These are phyloP conservation scores for Bergia puertoricense DNA, from an alignment of 92 coral and sea anemone genomes.

Conservation along the genomic window DNA sequence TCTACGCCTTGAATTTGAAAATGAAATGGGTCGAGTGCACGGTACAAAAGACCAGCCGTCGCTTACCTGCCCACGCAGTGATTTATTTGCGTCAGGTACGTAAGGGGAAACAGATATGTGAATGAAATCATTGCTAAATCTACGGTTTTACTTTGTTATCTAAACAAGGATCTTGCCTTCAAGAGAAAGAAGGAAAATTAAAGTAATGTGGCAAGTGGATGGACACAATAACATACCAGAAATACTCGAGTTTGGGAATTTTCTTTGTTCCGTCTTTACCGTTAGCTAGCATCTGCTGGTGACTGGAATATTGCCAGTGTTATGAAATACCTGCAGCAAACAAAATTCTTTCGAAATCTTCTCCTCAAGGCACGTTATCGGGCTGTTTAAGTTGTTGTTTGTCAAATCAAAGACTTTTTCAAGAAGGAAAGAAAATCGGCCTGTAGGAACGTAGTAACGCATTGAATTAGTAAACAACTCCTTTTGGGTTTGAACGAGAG, in stretches of 20 bases:
- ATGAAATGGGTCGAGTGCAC: not conserved
- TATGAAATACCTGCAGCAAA: not conserved
- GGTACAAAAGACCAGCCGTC: not conserved
- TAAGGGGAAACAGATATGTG: not conserved
- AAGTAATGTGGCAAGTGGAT: not conserved
- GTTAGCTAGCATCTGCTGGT: slow-evolving; percentile 3
- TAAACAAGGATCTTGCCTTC: not conserved
- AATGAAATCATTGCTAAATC: not conserved
- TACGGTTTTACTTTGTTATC: not conserved
- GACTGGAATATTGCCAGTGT: slow-evolving; percentile 22
- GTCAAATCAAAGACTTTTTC: not conserved
- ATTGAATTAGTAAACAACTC: not conserved
- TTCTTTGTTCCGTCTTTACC: slow-evolving; percentile 1
- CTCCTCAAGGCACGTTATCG: not conserved
- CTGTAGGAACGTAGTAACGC: not conserved
- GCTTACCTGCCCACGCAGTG: slow-evolving; percentile 19
- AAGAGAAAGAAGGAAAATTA: not conserved
- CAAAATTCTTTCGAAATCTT: not conserved
- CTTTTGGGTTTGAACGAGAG: not conserved
- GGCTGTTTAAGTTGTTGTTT: not conserved
- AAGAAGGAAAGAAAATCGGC: not conserved
- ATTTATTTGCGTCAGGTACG: not conserved
- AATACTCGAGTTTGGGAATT: not conserved
- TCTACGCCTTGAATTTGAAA: not conserved
- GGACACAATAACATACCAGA: slow-evolving; percentile 9